A percentile compares a stretch with the other conserved stretches of the same genome.
Conservation (phyloP, 2,113 vertebrate species). For the Aegithalos caudatus region DNA sequence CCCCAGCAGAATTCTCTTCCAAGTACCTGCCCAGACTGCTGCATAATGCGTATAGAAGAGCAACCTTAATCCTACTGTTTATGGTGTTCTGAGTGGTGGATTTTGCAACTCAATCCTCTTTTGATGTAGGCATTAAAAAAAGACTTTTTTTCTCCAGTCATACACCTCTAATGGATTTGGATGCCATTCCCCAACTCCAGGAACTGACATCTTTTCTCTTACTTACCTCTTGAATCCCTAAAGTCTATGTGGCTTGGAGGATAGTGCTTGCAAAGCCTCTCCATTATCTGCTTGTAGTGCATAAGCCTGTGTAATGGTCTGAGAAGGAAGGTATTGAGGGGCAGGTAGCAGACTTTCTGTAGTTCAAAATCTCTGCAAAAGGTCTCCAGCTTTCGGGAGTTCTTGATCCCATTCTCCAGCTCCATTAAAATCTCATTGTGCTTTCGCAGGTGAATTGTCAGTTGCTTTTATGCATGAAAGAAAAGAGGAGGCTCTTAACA, state of each 20-base stretch:
- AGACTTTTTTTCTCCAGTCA: background rate
- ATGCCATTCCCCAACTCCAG: background rate
- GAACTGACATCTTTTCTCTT: background rate
- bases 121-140: background rate
- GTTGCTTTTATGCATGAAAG: constrained; percentile 71
- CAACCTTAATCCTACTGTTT: background rate
- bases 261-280: constrained; percentile 94
- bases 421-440: constrained; percentile 87
- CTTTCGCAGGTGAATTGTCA: constrained; percentile 86
- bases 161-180: background rate
- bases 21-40: background rate
- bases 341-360: constrained; percentile 96
- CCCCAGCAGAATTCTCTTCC: background rate
- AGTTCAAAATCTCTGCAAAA: constrained; percentile 94
- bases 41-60: background rate
- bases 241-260: constrained; percentile 86
- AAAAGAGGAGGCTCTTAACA: background rate
- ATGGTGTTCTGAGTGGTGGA: background rate
- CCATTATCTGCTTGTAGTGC: constrained; percentile 98
- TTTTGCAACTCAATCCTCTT: background rate
- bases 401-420: constrained; percentile 82
- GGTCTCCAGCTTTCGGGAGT: constrained; percentile 82
- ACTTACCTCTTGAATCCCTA: constrained; percentile 91
- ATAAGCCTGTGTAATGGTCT: constrained; percentile 92
- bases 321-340: constrained; percentile 93